Evolutionary conservation across 2,113 vertebrate genomes (phyloP).

Genomic region (Maylandia zebra): DNA sequence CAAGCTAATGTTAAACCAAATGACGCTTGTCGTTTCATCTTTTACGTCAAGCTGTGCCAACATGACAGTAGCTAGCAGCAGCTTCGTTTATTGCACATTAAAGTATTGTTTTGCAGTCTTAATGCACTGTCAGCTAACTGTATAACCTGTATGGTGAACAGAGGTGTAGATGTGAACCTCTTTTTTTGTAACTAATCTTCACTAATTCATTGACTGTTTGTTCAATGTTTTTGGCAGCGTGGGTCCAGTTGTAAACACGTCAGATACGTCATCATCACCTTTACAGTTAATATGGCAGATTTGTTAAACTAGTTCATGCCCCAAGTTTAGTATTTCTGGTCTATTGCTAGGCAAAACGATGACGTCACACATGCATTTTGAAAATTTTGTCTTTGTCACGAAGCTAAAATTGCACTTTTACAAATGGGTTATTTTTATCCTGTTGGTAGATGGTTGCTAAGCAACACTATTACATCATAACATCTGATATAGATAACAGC

Average conservation of each 20-base stretch:
- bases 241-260: not conserved
- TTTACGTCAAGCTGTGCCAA: not conserved
- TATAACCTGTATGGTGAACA: not conserved
- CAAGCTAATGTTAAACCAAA: not conserved
- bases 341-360: not conserved
- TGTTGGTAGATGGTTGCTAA: not conserved
- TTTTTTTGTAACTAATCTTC: not conserved
- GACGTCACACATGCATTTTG: fast-evolving
- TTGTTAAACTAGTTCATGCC: not conserved
- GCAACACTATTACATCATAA: not conserved
- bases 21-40: not conserved
- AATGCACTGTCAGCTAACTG: not conserved
- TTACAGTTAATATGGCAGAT: not conserved
- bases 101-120: not conserved
- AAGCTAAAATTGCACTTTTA: not conserved
- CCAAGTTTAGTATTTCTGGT: not conserved
- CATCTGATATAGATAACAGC: not conserved
- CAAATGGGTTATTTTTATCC: not conserved
- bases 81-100: not conserved
- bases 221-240: not conserved
- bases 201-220: not conserved
- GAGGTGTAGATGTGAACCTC: not conserved
- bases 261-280: not conserved
- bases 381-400: not conserved
- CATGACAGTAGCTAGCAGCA: not conserved